phyloP scores from a whole-genome alignment of 92 coral and sea anemone genomes.

The Muricea muricata region DNA sequence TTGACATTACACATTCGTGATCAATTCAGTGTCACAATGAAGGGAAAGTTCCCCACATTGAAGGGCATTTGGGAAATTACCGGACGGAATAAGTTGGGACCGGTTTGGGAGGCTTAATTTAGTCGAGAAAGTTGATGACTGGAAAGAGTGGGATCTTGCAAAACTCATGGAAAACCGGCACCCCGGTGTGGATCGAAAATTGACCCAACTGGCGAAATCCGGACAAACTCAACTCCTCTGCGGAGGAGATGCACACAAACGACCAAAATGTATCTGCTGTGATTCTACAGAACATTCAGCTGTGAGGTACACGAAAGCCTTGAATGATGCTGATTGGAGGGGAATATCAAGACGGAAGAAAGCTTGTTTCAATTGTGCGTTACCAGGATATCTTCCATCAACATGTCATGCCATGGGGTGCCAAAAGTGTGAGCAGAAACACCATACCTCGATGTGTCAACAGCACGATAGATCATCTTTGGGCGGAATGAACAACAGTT shows the following conservation, averaged over 20 bases:
- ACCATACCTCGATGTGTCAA: neutral
- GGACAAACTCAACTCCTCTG: neutral
- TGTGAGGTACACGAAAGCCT: neutral
- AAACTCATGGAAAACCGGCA: slow-evolving; percentile 58
- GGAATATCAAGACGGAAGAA: neutral
- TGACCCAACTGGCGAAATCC: slow-evolving; percentile 8
- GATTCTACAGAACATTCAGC: neutral
- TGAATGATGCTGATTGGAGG: neutral
- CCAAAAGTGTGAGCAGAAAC: neutral
- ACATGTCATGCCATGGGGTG: neutral
- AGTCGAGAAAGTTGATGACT: slow-evolving; percentile 63
- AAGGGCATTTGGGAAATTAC: no score
- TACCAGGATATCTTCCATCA: neutral
- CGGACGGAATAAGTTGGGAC: slow-evolving; percentile 65
- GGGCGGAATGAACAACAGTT: neutral
- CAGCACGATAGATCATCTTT: neutral
- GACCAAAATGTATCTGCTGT: neutral
- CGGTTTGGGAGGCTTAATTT: slow-evolving; percentile 43
- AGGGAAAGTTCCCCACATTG: no score
- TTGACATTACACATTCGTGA: no score
- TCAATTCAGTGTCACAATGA: no score
- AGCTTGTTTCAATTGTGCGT: slow-evolving; percentile 15
- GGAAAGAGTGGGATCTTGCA: slow-evolving; percentile 64
- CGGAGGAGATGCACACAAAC: neutral
- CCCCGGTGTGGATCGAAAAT: slow-evolving; percentile 53